Percentiles rank a stretch among this genome's conserved stretches.
Evolutionary conservation across 2,888 invertebrate genomes (phyloP).

Genomic region (Tolmerus cingulatus): DNA sequence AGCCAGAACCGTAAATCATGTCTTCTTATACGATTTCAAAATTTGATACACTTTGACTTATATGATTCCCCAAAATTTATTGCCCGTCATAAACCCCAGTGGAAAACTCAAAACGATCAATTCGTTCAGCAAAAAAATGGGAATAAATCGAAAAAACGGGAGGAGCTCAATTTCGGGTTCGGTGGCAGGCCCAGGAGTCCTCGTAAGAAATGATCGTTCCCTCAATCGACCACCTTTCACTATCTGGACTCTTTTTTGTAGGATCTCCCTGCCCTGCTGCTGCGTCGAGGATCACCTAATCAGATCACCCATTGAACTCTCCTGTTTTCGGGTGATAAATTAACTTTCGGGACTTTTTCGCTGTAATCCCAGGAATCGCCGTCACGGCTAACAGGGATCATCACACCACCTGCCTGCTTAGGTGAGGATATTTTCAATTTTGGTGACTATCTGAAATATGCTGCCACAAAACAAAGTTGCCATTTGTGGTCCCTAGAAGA

Average conservation of each 20-base stretch:
- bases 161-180: neutral
- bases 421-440: neutral
- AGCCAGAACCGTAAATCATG: constrained; percentile 28
- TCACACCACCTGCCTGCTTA: constrained; percentile 36
- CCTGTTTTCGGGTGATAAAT: constrained; percentile 42
- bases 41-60: constrained; percentile 46
- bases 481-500: neutral
- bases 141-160: neutral
- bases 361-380: constrained; percentile 8
- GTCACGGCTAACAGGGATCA: constrained; percentile 26
- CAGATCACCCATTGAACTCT: constrained; percentile 32
- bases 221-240: constrained; percentile 3
- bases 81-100: neutral
- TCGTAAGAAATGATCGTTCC: neutral
- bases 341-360: constrained; percentile 35
- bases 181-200: neutral
- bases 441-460: neutral
- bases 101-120: constrained; percentile 30
- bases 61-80: constrained; percentile 38
- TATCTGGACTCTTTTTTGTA: constrained; percentile 11
- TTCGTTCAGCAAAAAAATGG: neutral
- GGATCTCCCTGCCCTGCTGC: neutral
- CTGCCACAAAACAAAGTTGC: neutral
- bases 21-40: constrained; percentile 37
- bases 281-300: neutral